Percentiles rank a stretch among this genome's conserved stretches.
Conservation (phyloP, 2,888 invertebrate species). For the Acleris holmiana region DNA sequence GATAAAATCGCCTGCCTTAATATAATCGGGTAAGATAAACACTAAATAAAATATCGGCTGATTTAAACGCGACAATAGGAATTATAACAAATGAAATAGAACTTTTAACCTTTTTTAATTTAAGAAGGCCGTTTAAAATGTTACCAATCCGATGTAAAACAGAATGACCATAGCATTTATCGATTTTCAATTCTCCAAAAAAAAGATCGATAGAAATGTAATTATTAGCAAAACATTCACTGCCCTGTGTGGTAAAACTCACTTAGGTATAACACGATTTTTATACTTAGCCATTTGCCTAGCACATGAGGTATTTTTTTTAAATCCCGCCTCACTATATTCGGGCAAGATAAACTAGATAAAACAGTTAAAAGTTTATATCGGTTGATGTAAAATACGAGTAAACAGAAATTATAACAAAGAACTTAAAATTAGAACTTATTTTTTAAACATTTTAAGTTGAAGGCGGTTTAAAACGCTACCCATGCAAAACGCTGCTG, state of each 20-base stretch:
- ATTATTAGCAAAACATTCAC: neutral
- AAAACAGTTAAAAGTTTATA: neutral
- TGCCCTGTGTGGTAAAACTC: conserved; percentile 1
- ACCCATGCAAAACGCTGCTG: too few species aligned
- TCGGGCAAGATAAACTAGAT: neutral
- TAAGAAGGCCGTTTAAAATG: neutral
- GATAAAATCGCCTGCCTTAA: too few species aligned
- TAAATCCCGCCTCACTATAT: neutral
- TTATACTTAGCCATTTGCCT: neutral
- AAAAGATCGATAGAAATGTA: neutral
- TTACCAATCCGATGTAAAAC: too few species aligned
- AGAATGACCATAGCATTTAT: too few species aligned
- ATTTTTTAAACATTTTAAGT: neutral
- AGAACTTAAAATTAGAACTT: neutral
- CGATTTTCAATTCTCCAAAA: neutral
- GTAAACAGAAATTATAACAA: neutral
- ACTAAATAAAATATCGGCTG: too few species aligned
- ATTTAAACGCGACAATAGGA: conserved; percentile 7
- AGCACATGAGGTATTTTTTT: neutral
- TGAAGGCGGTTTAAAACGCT: neutral
- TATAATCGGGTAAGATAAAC: too few species aligned
- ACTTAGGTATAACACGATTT: conserved; percentile 19
- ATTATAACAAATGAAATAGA: neutral
- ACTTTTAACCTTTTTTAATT: neutral
- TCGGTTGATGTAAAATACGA: neutral